Base-by-base conservation (phyloP, 1,140 invertebrate genomes). In the Scaptomyza graminum region DNA sequence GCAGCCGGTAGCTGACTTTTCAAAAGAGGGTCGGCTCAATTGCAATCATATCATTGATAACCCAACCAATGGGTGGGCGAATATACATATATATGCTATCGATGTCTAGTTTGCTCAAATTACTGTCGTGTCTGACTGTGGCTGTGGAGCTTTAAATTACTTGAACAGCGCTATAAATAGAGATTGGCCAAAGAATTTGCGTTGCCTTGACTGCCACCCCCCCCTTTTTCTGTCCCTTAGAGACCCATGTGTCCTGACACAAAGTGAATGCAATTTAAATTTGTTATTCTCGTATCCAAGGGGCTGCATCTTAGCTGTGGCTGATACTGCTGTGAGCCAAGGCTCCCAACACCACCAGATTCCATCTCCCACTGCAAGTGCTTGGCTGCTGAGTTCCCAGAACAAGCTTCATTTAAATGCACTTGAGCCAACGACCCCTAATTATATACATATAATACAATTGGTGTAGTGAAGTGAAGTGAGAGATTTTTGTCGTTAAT, bases 181-280 rank as follows among this genome's bases (percentile, higher is more conserved):
- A 39, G 34, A 44, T 22, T 49, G 52, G 31, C 8, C 43, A 31
- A 43, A 18, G 41, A 41, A 61, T 51, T 59, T 63, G 47, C 8
- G 37, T n/a, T 41, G 37, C 12, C 4, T 41, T 41, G 3, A 5
- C 12, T 1, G 1, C 31, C 31, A 8, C 31, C 28, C 28, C 28
- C 28, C 2, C 25, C 25, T 5, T 25, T 31, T 31, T 34, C 31
- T 34, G 6, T 7, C 1, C 8, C 31, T 34, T 5, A 5, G 7
- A 6, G 5, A 6, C 31, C 12, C 46, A 3, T 34, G 50, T 34
- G 25, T 2, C 25, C 16, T 28, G 39, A 13, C 11, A 15, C 4
- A 18, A 25, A 25, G 39, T 28, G 12, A 63, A 69, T 72, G 72
- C 79, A 83, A 82, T 82, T 83, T 83, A 63, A 72, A 60, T 78